Evolutionary conservation across 1,140 invertebrate genomes (phyloP).

Genomic region (Drosophila sp.): DNA sequence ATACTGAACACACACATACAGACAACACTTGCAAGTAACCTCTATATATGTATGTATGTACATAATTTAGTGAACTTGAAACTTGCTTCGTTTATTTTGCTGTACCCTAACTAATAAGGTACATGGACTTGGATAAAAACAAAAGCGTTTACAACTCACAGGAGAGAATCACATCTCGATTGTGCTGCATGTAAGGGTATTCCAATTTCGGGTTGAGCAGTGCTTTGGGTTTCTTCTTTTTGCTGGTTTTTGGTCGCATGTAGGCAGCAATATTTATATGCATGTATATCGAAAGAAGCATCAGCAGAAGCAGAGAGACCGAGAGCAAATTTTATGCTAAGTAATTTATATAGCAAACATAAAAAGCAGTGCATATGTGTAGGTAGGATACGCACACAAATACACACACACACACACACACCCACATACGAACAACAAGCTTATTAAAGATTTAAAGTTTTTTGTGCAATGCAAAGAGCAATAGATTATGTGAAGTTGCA

Average conservation of each 20-base stretch:
- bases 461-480: constrained; percentile 40
- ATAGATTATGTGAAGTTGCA: constrained; percentile 1
- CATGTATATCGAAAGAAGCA: constrained; percentile 54
- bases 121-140: not conserved
- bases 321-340: constrained; percentile 59
- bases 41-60: constrained; percentile 52
- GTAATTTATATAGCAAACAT: constrained; percentile 67
- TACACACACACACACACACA: constrained; percentile 22
- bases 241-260: constrained; percentile 1
- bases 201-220: not conserved
- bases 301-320: constrained; percentile 2
- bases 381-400: constrained; percentile 16
- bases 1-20: constrained; percentile 40
- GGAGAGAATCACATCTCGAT: not conserved
- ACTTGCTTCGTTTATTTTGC: constrained; percentile 43
- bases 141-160: too few species aligned
- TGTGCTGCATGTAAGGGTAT: constrained; percentile 5
- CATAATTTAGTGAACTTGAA: constrained; percentile 80
- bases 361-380: constrained; percentile 61
- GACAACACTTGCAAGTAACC: constrained; percentile 13
- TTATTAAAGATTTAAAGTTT: constrained; percentile 78
- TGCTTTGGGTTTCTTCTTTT: not conserved
- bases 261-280: constrained; percentile 40
- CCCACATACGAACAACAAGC: not conserved
- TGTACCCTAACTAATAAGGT: not conserved